phyloP scores from a whole-genome alignment of 2,888 invertebrate species.

The Sialis lutaria region DNA sequence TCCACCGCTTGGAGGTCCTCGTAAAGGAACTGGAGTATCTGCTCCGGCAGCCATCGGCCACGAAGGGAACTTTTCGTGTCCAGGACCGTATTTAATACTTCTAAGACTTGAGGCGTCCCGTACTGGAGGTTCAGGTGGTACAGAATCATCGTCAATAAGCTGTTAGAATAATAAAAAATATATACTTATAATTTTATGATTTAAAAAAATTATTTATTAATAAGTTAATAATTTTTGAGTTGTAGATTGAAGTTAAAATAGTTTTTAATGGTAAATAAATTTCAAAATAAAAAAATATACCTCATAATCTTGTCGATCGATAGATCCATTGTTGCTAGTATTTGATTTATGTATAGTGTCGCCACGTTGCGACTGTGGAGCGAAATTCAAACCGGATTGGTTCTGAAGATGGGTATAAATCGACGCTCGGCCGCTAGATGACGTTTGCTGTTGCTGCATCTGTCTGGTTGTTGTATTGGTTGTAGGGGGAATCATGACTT shows the following conservation, averaged over 20 bases:
- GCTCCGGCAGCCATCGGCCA: slow-evolving; percentile 50
- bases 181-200: too few species aligned
- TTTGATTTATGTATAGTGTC: background rate
- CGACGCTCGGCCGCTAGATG: slow-evolving; percentile 7
- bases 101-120: slow-evolving; percentile 49
- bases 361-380: slow-evolving; percentile 2
- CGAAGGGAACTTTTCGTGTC: slow-evolving; percentile 58
- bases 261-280: too few species aligned
- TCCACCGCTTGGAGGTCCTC: slow-evolving; percentile 28
- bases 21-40: slow-evolving; percentile 28
- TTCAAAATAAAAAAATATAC: too few species aligned
- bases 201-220: too few species aligned
- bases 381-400: slow-evolving; percentile 18
- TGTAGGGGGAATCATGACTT: too few species aligned
- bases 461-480: too few species aligned
- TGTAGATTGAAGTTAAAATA: too few species aligned
- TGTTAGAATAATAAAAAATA: too few species aligned
- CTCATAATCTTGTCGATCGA: too few species aligned
- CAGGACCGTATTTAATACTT: slow-evolving; percentile 46
- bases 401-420: slow-evolving; percentile 20
- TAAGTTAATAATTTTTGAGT: too few species aligned
- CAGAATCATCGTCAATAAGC: slow-evolving; percentile 14
- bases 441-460: too few species aligned
- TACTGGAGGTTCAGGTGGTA: slow-evolving; percentile 41
- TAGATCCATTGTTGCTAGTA: background rate